Conservation (phyloP, 2,797 vertebrate species). For the Vespertilio murinus region DNA sequence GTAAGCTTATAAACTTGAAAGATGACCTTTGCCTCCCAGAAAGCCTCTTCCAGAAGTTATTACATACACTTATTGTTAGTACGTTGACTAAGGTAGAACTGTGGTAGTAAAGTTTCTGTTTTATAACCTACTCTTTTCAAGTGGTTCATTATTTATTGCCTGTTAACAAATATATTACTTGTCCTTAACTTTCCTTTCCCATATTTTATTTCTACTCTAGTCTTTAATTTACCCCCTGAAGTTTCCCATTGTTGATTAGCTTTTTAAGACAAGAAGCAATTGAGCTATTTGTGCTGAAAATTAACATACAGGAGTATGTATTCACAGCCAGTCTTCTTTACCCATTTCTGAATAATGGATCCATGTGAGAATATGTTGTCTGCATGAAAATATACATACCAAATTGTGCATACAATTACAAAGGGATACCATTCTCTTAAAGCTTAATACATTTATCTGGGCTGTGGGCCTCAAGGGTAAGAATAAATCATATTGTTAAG, state of each 20-base stretch:
- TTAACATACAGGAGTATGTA: neutral
- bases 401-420: neutral
- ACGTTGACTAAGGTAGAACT: neutral
- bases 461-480: neutral
- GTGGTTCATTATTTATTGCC: neutral
- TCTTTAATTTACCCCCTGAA: neutral
- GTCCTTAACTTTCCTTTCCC: conserved; percentile 11
- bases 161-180: neutral
- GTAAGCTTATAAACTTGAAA: neutral
- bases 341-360: neutral
- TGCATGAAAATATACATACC: neutral
- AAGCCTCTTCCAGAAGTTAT: neutral
- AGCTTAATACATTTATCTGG: neutral
- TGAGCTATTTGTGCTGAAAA: conserved; percentile 13
- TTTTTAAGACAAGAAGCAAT: conserved; percentile 21
- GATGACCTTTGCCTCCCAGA: neutral
- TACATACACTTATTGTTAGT: neutral
- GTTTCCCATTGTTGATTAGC: neutral
- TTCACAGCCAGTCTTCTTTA: neutral
- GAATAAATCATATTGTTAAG: neutral
- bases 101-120: neutral
- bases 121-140: neutral
- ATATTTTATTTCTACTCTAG: neutral
- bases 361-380: neutral
- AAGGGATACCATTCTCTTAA: conserved; percentile 17